Evolutionary conservation across 2,888 invertebrate genomes (phyloP).

Genomic region (Caenorhabditis becei): DNA sequence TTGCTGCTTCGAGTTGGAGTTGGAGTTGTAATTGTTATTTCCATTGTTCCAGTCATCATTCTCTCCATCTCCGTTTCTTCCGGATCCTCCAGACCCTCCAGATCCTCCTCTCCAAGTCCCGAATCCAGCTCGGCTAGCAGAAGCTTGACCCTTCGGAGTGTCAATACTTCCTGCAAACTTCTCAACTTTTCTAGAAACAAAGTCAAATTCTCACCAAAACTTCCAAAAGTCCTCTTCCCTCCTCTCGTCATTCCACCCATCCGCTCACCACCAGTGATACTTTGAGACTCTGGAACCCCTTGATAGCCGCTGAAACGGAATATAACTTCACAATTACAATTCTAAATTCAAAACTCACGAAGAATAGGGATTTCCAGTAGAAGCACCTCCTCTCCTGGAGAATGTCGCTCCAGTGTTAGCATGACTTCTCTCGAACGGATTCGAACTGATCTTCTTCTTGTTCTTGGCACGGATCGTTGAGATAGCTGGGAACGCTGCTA

Average conservation of each 20-base stretch:
- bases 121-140: conserved; percentile 28
- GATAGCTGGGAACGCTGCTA: conserved; percentile 55
- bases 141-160: conserved; percentile 48
- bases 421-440: conserved; percentile 33
- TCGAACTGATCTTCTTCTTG: conserved; percentile 42
- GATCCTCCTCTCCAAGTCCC: conserved; percentile 15
- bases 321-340: neutral
- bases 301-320: conserved; percentile 46
- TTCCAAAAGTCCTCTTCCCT: conserved; percentile 57
- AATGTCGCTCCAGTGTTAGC: conserved; percentile 55
- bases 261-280: conserved; percentile 17
- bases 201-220: conserved; percentile 36
- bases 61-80: conserved; percentile 7
- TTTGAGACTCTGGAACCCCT: conserved; percentile 56
- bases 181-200: no score
- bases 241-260: conserved; percentile 54
- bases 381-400: conserved; percentile 43
- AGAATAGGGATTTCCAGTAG: conserved; percentile 55
- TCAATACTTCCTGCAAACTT: conserved; percentile 46
- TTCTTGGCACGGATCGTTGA: conserved; percentile 53
- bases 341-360: conserved; percentile 23
- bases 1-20: conserved; percentile 22
- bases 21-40: conserved; percentile 28
- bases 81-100: conserved; percentile 3
- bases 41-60: neutral